Percentiles rank a stretch among this genome's conserved stretches.
Evolutionary conservation across 1,140 invertebrate species (phyloP).

Genomic region (Carposina sasakii): DNA sequence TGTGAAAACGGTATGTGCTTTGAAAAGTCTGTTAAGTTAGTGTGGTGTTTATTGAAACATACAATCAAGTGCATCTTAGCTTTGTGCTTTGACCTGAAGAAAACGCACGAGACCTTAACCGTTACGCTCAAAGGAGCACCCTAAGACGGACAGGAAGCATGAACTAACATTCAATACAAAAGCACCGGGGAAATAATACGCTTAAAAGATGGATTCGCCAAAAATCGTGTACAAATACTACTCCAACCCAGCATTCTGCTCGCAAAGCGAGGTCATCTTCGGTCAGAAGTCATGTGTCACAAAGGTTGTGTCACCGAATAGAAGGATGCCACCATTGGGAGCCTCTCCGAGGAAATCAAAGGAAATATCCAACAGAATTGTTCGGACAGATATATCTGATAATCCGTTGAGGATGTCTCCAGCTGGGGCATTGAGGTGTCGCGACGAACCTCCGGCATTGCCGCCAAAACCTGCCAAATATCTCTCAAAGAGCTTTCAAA

Average conservation of each 20-base stretch:
- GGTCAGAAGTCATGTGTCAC: slow-evolving; percentile 60
- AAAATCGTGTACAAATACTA: slow-evolving; percentile 75
- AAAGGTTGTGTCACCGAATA: slow-evolving; percentile 42
- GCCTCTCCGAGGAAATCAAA: slow-evolving; percentile 53
- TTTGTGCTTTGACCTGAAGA: too few species aligned
- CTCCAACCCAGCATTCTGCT: slow-evolving; percentile 84
- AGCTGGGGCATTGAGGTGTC: slow-evolving; percentile 32
- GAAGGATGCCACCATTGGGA: slow-evolving; percentile 55
- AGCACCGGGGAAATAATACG: slow-evolving; percentile 33
- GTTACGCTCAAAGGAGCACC: slow-evolving; percentile 42
- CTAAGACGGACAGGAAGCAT: slow-evolving; percentile 42
- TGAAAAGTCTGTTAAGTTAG: too few species aligned
- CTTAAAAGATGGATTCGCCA: slow-evolving; percentile 64
- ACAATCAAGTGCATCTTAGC: too few species aligned
- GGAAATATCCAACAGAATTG: slow-evolving; percentile 44
- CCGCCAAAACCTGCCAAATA: slow-evolving; percentile 59
- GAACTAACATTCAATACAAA: slow-evolving; percentile 20
- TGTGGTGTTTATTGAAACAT: too few species aligned
- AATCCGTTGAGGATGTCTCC: slow-evolving; percentile 60
- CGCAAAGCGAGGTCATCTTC: slow-evolving; percentile 79
- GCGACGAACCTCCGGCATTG: slow-evolving; percentile 58
- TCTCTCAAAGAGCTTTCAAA: slow-evolving; percentile 44
- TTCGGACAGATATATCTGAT: slow-evolving; percentile 69
- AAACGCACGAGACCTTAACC: slow-evolving; percentile 32
- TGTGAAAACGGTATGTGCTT: too few species aligned